Base-by-base conservation (phyloP, 2,113 vertebrate genomes). In the Chaetops frenatus region DNA sequence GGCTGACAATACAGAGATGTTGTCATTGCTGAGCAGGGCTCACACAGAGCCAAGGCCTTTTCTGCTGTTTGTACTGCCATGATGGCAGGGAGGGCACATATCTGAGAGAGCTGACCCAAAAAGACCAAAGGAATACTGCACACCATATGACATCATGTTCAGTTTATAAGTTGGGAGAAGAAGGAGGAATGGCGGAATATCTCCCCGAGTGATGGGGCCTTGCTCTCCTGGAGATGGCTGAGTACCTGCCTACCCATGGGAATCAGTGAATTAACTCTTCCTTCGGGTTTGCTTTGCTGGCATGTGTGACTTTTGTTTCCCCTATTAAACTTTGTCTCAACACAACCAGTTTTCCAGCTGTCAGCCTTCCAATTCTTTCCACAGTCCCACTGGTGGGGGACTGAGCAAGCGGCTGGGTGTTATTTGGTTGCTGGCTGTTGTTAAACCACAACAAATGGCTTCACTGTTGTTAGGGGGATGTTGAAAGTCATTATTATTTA, bases 371-470 rank as follows among this genome's bases (percentile, higher is more conserved):
- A 23, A 1, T 45, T 66, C 23, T 38, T 33, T 73, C 18, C 27
- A 36, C 6, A 7, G 17, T 44, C 19, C 18, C 19, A 28, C 51
- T 65, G 15, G 22, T 28, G 8, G 6, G 5, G 12, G 19, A 33
- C 18, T 44, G 77, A 73, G 20, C 4, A 28, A 66, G 19, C 0
- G 1, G 12, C 7, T 12, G 1, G 35, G 15, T 33, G 42, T 8
- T 20, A 15, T 24, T 28, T 58, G 12, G 7, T 45, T 45, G 19
- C 19, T 66, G 33, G 10, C 9, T 81, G 28, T 10, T 28, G 16
- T 66, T 51, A 66, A 73, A 29, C 12, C 23, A 51, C 3, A 1
- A 28, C 27, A 66, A 81, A 60, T 15, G 11, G 9, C 14, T 45
- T 81, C 22, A 31, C 5, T 40, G 6, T 33, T 61, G 65, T 65